A percentile compares a stretch with the other conserved stretches of the same genome.
These are phyloP conservation scores for Cuniculus paca DNA, from an alignment of 2,797 vertebrate species.

Conservation along the genomic window DNA sequence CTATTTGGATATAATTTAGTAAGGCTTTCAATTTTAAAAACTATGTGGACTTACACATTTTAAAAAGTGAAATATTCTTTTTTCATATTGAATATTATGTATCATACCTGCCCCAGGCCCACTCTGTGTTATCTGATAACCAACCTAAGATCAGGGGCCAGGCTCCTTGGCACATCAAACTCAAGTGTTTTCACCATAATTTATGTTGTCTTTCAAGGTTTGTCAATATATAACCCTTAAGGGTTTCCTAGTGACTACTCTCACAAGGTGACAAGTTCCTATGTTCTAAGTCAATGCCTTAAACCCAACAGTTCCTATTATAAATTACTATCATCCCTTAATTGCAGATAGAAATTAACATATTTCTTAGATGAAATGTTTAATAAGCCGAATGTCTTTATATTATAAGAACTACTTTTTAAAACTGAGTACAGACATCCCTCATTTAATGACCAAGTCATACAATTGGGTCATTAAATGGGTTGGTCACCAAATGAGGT, in stretches of 20 bases:
- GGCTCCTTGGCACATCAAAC: neutral
- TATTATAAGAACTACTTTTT: constrained; percentile 7
- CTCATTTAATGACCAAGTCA: neutral
- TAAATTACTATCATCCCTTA: neutral
- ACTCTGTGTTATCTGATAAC: neutral
- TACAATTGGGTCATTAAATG: neutral
- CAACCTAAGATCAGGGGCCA: neutral
- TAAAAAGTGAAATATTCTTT: neutral
- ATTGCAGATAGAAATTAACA: neutral
- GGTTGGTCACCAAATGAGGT: neutral
- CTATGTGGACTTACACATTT: neutral
- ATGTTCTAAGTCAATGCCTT: neutral
- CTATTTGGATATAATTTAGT: neutral
- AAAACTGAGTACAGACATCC: neutral
- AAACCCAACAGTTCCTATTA: neutral
- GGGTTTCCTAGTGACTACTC: neutral
- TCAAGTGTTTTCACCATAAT: neutral
- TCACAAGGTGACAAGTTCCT: neutral
- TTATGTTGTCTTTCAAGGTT: neutral
- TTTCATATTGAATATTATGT: neutral
- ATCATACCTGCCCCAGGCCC: neutral
- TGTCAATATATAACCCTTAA: neutral
- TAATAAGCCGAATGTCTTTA: neutral
- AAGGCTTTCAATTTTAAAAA: constrained; percentile 10
- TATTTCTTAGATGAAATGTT: neutral